Conservation (phyloP, 2,888 invertebrate genomes). For the Eilema caniola region DNA sequence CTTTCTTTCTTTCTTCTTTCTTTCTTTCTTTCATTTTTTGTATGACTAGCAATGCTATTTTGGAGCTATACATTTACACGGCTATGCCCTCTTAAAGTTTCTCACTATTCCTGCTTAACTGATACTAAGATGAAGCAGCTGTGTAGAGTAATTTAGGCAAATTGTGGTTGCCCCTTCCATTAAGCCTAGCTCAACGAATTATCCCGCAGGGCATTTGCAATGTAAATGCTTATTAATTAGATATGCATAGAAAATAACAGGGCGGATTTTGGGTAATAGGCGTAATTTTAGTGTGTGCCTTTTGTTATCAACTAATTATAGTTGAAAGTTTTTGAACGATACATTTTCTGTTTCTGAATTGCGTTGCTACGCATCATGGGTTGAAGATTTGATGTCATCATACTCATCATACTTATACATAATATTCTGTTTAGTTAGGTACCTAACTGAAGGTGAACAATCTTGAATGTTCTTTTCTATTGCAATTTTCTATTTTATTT, state of each 20-base stretch:
- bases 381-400: too few species aligned
- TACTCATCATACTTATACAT: too few species aligned
- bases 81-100: too few species aligned
- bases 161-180: slow-evolving; percentile 48
- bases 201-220: slow-evolving; percentile 69
- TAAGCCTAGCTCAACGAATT: slow-evolving; percentile 37
- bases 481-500: too few species aligned
- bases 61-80: too few species aligned
- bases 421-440: too few species aligned
- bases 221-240: slow-evolving; percentile 76
- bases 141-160: slow-evolving; percentile 6
- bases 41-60: too few species aligned
- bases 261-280: slow-evolving; percentile 42
- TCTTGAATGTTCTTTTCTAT: too few species aligned
- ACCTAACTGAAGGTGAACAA: neutral
- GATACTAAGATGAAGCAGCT: neutral
- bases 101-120: neutral
- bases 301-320: slow-evolving; percentile 34
- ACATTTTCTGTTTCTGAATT: neutral
- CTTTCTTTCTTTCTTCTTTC: too few species aligned
- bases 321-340: slow-evolving; percentile 23
- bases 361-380: neutral
- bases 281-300: slow-evolving; percentile 57
- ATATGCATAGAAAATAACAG: slow-evolving; percentile 77
- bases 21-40: too few species aligned